These are phyloP conservation scores for Crotophaga sulcirostris DNA, from an alignment of 2,113 vertebrate genomes.

Conservation along the genomic window DNA sequence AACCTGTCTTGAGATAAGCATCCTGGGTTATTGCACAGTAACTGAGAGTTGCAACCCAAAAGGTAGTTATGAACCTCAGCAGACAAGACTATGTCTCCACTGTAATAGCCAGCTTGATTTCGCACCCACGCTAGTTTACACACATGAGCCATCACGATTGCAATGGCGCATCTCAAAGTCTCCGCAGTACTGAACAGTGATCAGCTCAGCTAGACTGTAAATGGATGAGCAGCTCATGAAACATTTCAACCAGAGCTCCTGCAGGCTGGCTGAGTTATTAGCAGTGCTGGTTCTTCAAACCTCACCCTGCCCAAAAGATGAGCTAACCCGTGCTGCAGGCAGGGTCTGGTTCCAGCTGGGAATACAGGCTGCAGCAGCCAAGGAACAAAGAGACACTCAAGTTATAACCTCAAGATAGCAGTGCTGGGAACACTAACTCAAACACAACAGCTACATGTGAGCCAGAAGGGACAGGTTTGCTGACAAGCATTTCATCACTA, in stretches of 20 bases:
- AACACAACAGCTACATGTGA: not conserved
- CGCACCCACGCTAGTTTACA: not conserved
- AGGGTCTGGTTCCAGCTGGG: not conserved
- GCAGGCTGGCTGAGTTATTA: not conserved
- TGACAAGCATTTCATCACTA: not conserved
- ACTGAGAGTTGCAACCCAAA: not conserved
- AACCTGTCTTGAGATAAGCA: not conserved
- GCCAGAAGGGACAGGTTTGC: not conserved
- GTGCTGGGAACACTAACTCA: not conserved
- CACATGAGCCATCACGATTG: not conserved
- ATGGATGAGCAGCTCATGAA: conserved; percentile 1
- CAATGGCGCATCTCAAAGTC: not conserved
- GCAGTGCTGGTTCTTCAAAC: fast-evolving
- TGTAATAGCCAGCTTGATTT: not conserved
- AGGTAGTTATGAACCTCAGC: not conserved
- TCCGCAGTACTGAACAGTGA: not conserved
- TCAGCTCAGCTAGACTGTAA: not conserved
- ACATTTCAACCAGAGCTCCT: not conserved
- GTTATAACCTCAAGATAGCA: not conserved
- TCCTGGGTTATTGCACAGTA: not conserved
- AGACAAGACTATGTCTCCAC: not conserved
- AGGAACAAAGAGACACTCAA: not conserved
- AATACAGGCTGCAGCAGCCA: not conserved
- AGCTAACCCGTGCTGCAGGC: fast-evolving
- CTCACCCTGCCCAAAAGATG: fast-evolving